Evolutionary conservation across 2,888 invertebrate genomes (phyloP).

Genomic region (Drosophila lutescens): DNA sequence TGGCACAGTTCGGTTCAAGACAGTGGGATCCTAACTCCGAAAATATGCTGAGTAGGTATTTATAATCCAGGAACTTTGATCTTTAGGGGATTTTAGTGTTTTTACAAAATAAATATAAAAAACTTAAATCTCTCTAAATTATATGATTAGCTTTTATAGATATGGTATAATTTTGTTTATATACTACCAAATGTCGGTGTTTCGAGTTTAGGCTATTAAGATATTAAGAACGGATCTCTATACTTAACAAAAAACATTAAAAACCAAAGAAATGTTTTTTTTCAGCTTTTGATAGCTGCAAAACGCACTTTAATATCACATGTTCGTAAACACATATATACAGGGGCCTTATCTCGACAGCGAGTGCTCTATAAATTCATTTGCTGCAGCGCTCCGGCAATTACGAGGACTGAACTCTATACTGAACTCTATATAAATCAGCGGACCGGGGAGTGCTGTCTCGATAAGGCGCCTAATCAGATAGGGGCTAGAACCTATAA

Average conservation of each 20-base stretch:
- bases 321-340: not conserved
- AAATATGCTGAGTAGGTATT: no score
- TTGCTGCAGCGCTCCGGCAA: constrained; percentile 10
- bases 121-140: no score
- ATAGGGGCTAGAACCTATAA: constrained; percentile 2
- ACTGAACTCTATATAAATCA: constrained; percentile 35
- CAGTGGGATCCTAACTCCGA: not conserved
- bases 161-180: no score
- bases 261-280: not conserved
- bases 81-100: no score
- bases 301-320: constrained; percentile 26
- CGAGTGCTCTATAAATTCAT: constrained; percentile 23
- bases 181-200: no score
- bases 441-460: constrained; percentile 17
- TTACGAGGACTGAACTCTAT: constrained; percentile 22
- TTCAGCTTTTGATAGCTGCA: not conserved
- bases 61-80: no score
- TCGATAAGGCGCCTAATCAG: constrained; percentile 27
- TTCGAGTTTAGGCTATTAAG: not conserved
- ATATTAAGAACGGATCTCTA: not conserved
- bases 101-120: no score
- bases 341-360: constrained; percentile 10
- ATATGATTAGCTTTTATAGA: no score
- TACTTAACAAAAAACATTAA: not conserved
- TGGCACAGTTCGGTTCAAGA: constrained; percentile 7